Percentiles rank a stretch among this genome's conserved stretches.
phyloP scores from a whole-genome alignment of 2,113 vertebrate species.

The Apaloderma vittatum region DNA sequence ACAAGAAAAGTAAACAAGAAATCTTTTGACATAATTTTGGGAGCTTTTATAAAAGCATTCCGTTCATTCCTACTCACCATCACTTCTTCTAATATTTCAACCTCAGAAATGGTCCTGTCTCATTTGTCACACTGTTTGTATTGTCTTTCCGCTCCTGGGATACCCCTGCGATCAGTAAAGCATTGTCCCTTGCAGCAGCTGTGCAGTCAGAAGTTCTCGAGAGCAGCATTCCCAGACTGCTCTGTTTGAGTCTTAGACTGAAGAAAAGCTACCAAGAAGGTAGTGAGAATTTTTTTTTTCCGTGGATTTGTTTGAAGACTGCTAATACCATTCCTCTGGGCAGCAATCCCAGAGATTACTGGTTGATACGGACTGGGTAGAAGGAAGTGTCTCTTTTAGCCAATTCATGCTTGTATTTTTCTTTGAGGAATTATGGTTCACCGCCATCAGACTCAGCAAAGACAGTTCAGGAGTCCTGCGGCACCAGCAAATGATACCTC shows the following conservation, averaged over 20 bases:
- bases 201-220: fast-evolving
- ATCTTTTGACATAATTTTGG: background rate
- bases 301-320: background rate
- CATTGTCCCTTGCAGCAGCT: background rate
- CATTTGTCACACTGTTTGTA: background rate
- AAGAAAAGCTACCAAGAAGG: background rate
- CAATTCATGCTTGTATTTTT: background rate
- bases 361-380: background rate
- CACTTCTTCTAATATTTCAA: background rate
- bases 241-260: background rate
- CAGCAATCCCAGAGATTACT: background rate
- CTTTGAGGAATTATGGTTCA: background rate
- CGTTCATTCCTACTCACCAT: background rate
- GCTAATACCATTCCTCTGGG: background rate
- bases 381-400: background rate
- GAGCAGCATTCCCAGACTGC: background rate
- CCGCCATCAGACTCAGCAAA: no score
- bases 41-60: background rate
- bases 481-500: background rate
- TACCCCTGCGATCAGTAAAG: background rate
- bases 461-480: background rate
- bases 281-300: background rate
- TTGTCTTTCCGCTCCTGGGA: no score
- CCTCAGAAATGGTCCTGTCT: background rate
- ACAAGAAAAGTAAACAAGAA: fast-evolving